phyloP scores from a whole-genome alignment of 1,140 invertebrate species.

The Neuroterus valhalla region DNA sequence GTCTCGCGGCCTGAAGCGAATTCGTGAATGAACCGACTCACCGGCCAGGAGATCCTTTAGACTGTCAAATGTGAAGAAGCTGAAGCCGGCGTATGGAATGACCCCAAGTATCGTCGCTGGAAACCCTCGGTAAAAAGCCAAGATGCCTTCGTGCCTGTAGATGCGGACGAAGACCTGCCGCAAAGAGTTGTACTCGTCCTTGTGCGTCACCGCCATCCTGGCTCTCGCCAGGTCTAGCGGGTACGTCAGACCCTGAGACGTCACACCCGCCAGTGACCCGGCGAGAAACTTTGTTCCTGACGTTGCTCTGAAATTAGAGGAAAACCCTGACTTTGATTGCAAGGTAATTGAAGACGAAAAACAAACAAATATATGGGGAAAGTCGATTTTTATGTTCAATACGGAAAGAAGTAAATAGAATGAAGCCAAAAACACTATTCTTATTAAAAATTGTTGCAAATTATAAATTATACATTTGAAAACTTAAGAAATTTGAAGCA shows the following conservation, averaged over 20 bases:
- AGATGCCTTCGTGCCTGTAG: slow-evolving; percentile 85
- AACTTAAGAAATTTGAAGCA: neutral
- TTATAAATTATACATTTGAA: neutral
- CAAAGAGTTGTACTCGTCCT: slow-evolving; percentile 80
- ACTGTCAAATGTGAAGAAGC: slow-evolving; percentile 98
- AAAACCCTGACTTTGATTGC: slow-evolving; percentile 11
- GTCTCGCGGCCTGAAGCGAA: slow-evolving; percentile 9
- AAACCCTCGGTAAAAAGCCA: slow-evolving; percentile 91
- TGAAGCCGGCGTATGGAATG: slow-evolving; percentile 97
- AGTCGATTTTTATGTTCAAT: neutral
- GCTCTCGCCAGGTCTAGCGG: slow-evolving; percentile 97
- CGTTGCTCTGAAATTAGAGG: slow-evolving; percentile 35
- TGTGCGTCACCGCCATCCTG: slow-evolving; percentile 96
- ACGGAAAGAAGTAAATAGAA: no score
- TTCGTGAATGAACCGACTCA: slow-evolving; percentile 69
- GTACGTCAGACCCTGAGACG: slow-evolving; percentile 95
- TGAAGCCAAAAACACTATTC: no score
- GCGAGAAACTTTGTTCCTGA: slow-evolving; percentile 82
- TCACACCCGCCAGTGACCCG: slow-evolving; percentile 94
- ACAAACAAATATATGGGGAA: neutral
- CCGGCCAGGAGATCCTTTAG: slow-evolving; percentile 89
- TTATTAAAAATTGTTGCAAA: no score
- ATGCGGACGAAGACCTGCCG: slow-evolving; percentile 89
- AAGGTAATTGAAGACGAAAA: neutral
- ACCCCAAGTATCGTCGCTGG: slow-evolving; percentile 94